A percentile compares a stretch with the other conserved stretches of the same genome.
Evolutionary conservation across 2,113 vertebrate species (phyloP).

Genomic region (Cyprinus carpio): DNA sequence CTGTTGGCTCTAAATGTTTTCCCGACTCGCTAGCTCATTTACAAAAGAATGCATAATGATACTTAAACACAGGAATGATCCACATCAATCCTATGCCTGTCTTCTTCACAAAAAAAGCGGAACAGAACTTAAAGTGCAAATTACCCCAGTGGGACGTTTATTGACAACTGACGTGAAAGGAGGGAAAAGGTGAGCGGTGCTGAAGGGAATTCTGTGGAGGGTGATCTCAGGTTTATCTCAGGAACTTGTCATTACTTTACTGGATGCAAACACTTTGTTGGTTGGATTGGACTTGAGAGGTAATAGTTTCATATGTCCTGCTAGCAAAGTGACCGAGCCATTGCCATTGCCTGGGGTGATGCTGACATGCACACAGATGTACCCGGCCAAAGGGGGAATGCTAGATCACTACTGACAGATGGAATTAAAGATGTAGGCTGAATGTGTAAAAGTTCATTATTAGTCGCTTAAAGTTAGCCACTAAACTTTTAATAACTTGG

Average conservation of each 20-base stretch:
- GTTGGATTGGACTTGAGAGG: conserved; percentile 4
- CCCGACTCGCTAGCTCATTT: conserved; percentile 24
- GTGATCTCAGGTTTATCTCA: background rate
- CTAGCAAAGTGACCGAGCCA: conserved; percentile 20
- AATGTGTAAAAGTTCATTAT: conserved; percentile 31
- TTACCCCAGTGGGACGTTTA: conserved; percentile 1
- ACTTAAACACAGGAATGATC: conserved; percentile 23
- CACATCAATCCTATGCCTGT: conserved; percentile 1
- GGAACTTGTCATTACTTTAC: background rate
- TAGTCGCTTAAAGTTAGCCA: background rate
- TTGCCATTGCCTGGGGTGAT: background rate
- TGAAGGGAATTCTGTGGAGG: background rate
- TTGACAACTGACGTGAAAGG: conserved; percentile 5
- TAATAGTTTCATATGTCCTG: conserved; percentile 21
- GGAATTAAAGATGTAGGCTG: conserved; percentile 16
- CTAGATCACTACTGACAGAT: background rate
- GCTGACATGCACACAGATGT: conserved; percentile 19
- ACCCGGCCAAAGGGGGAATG: background rate
- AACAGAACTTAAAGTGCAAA: conserved; percentile 17
- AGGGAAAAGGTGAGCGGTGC: background rate
- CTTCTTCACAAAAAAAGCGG: background rate
- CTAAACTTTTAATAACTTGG: conserved; percentile 36
- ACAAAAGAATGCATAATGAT: conserved; percentile 43
- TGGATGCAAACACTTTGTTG: background rate
- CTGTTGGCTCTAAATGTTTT: conserved; percentile 42